Conservation (phyloP, 2,888 invertebrate species). For the Oscheius sp. region DNA sequence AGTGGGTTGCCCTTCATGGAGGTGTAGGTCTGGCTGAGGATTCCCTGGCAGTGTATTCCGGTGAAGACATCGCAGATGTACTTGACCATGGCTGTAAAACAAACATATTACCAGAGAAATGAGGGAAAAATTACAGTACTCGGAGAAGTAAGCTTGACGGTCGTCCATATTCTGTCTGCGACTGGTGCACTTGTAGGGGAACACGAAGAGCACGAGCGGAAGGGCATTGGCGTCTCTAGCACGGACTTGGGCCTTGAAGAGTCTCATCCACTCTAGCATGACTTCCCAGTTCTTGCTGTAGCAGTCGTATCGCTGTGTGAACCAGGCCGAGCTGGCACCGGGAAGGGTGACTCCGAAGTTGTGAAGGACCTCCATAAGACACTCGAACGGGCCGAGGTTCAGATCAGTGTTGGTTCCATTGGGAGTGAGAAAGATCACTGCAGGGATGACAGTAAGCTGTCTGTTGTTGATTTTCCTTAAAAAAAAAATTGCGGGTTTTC, state of each 20-base stretch:
- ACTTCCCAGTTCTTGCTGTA: background rate
- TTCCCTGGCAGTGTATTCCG: slow-evolving; percentile 28
- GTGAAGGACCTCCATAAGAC: slow-evolving; percentile 12
- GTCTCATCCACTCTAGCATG: slow-evolving; percentile 2
- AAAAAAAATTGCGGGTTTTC: background rate
- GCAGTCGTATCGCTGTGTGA: slow-evolving; percentile 4
- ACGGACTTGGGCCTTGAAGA: background rate
- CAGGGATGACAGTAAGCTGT: background rate
- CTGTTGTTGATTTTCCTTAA: slow-evolving; percentile 10
- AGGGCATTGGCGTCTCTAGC: background rate
- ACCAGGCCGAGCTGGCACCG: background rate
- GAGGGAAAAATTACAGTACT: slow-evolving; percentile 5
- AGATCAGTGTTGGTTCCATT: background rate
- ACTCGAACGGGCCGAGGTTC: background rate
- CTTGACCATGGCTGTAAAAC: slow-evolving; percentile 31
- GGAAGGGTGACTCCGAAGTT: slow-evolving; percentile 21
- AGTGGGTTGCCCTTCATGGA: background rate
- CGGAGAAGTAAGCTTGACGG: slow-evolving; percentile 20
- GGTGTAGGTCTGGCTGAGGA: slow-evolving; percentile 11
- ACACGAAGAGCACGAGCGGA: slow-evolving; percentile 18
- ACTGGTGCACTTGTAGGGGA: slow-evolving; percentile 33
- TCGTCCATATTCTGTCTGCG: slow-evolving; percentile 1
- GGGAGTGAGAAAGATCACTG: slow-evolving; percentile 18
- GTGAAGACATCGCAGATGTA: slow-evolving; percentile 30
- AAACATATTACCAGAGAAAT: background rate